Percentiles rank a stretch among this genome's conserved stretches.
phyloP scores from a whole-genome alignment of 2,888 invertebrate species.

The Oligia strigilis region DNA sequence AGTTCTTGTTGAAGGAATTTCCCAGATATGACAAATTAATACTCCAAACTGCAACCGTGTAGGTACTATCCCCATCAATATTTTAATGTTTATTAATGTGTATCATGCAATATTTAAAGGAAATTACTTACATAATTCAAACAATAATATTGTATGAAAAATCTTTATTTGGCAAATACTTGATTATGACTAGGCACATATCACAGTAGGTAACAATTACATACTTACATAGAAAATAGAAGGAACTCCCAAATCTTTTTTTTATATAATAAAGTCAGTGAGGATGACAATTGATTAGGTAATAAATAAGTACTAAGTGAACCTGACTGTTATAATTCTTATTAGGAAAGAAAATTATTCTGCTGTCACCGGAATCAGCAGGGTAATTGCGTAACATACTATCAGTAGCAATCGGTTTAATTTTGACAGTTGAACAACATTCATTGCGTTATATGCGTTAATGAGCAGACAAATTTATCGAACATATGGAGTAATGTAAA shows the following conservation, averaged over 20 bases:
- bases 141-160: conserved; percentile 11
- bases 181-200: conserved; percentile 67
- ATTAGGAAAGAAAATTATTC: not conserved
- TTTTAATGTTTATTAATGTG: conserved; percentile 5
- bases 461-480: no score
- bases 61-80: not conserved
- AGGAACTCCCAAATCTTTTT: not conserved
- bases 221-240: conserved; percentile 20
- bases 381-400: no score
- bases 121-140: conserved; percentile 6
- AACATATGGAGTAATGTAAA: no score
- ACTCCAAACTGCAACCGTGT: not conserved
- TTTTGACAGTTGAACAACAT: no score
- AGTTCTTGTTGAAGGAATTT: no score
- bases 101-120: conserved; percentile 5
- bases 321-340: not conserved
- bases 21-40: not conserved
- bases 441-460: no score
- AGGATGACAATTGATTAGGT: not conserved
- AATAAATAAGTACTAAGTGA: not conserved
- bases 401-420: no score
- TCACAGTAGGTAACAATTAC: conserved; percentile 62
- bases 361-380: not conserved
- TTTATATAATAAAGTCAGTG: no score
- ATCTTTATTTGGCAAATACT: conserved; percentile 55